phyloP scores from a whole-genome alignment of 2,113 vertebrate genomes.

The Puffinus mauretanicus region DNA sequence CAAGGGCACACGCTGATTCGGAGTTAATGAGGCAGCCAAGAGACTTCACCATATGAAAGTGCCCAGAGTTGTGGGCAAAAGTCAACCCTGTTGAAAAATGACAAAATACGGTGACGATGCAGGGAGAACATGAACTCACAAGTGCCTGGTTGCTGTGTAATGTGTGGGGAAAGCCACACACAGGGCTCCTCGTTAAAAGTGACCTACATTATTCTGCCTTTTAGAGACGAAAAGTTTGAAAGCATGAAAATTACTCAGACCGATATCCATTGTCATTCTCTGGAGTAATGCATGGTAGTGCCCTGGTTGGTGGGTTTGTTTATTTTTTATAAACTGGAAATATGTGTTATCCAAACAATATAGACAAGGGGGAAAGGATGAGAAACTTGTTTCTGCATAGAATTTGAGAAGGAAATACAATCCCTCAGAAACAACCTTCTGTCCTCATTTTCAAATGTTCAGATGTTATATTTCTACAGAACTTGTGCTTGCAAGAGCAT shows the following conservation, averaged over 20 bases:
- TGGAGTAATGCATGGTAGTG: background rate
- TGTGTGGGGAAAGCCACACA: background rate
- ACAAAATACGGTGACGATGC: background rate
- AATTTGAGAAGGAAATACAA: background rate
- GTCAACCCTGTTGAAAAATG: background rate
- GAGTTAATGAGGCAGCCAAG: constrained; percentile 11
- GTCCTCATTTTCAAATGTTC: background rate
- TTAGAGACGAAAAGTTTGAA: background rate
- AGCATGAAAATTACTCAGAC: background rate
- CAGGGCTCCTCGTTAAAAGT: constrained; percentile 27
- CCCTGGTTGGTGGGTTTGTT: background rate
- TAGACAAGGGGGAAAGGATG: background rate
- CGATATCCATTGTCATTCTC: background rate
- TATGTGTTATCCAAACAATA: background rate
- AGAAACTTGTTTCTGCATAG: background rate
- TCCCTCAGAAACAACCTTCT: background rate
- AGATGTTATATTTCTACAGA: background rate
- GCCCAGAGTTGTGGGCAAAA: background rate
- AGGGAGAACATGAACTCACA: background rate
- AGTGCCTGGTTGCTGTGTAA: background rate
- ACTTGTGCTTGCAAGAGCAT: background rate
- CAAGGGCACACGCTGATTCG: background rate
- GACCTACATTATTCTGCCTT: constrained; percentile 12
- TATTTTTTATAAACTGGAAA: background rate
- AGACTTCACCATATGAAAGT: background rate